Evolutionary conservation across 2,797 vertebrate species (phyloP).

Genomic region (Sebastes kiyomatsui): DNA sequence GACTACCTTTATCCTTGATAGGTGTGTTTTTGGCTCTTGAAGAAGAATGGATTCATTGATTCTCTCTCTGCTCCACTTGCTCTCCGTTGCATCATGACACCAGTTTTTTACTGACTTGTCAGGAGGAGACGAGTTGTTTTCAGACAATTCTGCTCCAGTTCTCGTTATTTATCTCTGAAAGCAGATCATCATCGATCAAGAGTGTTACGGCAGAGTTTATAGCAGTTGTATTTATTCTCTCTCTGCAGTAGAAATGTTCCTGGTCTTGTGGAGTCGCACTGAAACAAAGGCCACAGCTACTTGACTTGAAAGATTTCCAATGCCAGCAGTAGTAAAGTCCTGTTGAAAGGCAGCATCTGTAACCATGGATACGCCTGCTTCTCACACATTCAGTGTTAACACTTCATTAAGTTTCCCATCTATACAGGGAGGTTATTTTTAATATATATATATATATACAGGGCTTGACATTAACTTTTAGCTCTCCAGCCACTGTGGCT

Average conservation of each 20-base stretch:
- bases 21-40: slow-evolving; percentile 9
- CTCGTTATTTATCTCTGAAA: background rate
- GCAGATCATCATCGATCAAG: background rate
- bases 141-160: background rate
- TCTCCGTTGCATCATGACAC: slow-evolving; percentile 74
- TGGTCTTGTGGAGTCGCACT: background rate
- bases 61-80: slow-evolving; percentile 62
- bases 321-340: slow-evolving; percentile 2
- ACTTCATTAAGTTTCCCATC: background rate
- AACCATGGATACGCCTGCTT: slow-evolving; percentile 40
- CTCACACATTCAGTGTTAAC: background rate
- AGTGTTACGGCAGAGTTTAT: background rate
- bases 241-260: background rate
- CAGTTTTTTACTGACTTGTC: slow-evolving; percentile 30
- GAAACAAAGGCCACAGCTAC: slow-evolving; percentile 10
- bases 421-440: background rate
- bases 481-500: background rate
- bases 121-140: slow-evolving; percentile 28
- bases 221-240: background rate
- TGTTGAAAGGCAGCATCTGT: slow-evolving; percentile 37
- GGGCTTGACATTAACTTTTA: background rate
- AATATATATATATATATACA: background rate
- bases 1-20: background rate
- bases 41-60: slow-evolving; percentile 42
- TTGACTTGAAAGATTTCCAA: slow-evolving; percentile 11